Conservation (phyloP, 2,888 invertebrate genomes). For the Cerastis leucographa region DNA sequence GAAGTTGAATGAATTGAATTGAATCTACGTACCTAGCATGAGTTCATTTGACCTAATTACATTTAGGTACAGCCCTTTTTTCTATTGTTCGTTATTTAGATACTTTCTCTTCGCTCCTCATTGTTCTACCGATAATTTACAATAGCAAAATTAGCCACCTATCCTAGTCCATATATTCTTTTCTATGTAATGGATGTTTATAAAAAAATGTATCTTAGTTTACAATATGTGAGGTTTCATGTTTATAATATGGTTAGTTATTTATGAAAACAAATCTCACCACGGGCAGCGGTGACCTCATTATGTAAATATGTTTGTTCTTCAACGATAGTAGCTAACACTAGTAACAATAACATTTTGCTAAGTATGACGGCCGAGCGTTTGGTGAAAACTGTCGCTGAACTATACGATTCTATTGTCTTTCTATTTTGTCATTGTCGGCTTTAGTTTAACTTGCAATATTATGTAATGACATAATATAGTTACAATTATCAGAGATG, state of each 20-base stretch:
- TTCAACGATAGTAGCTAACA: slow-evolving; percentile 57
- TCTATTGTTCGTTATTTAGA: slow-evolving; percentile 45
- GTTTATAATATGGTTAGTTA: slow-evolving; percentile 80
- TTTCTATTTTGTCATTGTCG: slow-evolving; percentile 29
- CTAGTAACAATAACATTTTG: slow-evolving; percentile 68
- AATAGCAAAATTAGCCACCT: slow-evolving; percentile 60
- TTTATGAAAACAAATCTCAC: slow-evolving; percentile 84
- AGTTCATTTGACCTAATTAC: background rate
- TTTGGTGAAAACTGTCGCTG: slow-evolving; percentile 49
- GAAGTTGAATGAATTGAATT: too few species aligned
- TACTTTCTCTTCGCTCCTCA: slow-evolving; percentile 29
- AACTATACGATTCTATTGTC: slow-evolving; percentile 30
- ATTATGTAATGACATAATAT: slow-evolving; percentile 6
- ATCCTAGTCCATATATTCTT: slow-evolving; percentile 63
- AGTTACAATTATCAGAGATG: background rate
- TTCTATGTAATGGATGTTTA: slow-evolving; percentile 72
- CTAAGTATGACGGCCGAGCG: slow-evolving; percentile 30
- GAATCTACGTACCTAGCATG: background rate
- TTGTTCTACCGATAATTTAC: slow-evolving; percentile 60
- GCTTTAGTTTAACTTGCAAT: slow-evolving; percentile 10
- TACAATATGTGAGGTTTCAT: slow-evolving; percentile 78
- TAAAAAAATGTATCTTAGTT: slow-evolving; percentile 73
- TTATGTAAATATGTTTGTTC: slow-evolving; percentile 81
- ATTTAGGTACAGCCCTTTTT: slow-evolving; percentile 16
- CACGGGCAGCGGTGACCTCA: slow-evolving; percentile 80